Evolutionary conservation across 2,888 invertebrate species (phyloP).

Genomic region (Fissipunctia ypsillon): DNA sequence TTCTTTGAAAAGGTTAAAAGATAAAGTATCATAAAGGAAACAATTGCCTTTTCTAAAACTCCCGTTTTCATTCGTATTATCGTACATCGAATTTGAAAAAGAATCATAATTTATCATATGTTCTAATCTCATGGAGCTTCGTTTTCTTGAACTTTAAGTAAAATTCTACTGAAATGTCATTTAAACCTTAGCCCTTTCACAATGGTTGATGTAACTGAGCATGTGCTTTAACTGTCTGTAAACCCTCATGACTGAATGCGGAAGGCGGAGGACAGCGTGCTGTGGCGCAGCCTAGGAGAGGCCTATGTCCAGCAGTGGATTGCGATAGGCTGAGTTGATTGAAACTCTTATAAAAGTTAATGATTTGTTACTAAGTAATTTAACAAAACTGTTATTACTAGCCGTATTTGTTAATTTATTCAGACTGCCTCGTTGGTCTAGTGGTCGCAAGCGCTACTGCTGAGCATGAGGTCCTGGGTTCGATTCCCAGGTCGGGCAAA

Average conservation of each 20-base stretch:
- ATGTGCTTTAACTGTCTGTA: background rate
- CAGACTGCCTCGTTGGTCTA: no score
- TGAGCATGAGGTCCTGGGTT: no score
- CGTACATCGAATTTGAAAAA: constrained; percentile 23
- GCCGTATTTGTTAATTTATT: no score
- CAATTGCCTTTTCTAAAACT: constrained; percentile 37
- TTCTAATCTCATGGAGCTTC: constrained; percentile 5
- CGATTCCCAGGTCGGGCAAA: no score
- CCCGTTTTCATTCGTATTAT: constrained; percentile 28
- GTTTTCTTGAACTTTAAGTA: background rate
- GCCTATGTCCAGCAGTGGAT: no score
- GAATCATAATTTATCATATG: constrained; percentile 45
- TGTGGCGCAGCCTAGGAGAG: no score
- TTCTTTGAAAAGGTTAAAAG: constrained; percentile 28
- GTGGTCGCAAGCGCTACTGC: no score
- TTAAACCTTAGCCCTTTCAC: background rate
- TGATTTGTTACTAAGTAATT: background rate
- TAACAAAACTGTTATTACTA: background rate
- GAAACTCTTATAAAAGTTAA: no score
- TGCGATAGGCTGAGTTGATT: no score
- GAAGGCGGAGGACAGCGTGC: no score
- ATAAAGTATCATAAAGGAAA: constrained; percentile 40
- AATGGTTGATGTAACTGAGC: background rate
- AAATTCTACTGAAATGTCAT: background rate
- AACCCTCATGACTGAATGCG: no score